phyloP scores from a whole-genome alignment of 2,113 vertebrate species.

The Holacanthus passer region DNA sequence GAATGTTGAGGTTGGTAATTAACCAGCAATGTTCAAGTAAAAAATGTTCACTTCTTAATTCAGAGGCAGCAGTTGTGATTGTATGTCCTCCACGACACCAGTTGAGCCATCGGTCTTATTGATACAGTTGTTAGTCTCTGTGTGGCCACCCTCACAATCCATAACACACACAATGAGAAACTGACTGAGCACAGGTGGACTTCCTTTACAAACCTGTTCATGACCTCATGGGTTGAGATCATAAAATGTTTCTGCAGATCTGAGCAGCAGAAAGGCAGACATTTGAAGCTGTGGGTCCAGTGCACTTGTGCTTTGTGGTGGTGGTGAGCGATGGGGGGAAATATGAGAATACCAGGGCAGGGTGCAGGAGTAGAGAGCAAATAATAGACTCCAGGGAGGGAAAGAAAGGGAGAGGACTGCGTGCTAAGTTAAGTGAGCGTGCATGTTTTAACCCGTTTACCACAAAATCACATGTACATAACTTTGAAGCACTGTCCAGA shows the following conservation, averaged over 20 bases:
- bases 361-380: slow-evolving; percentile 52
- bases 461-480: neutral
- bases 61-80: neutral
- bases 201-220: neutral
- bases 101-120: neutral
- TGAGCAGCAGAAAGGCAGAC: neutral
- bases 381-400: slow-evolving; percentile 55
- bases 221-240: neutral
- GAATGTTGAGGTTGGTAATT: neutral
- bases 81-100: neutral
- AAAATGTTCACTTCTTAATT: neutral
- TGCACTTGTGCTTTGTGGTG: slow-evolving; percentile 47
- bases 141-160: neutral
- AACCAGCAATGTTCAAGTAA: neutral
- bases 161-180: neutral
- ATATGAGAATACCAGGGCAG: slow-evolving; percentile 53
- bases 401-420: slow-evolving; percentile 28
- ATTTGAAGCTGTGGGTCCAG: neutral
- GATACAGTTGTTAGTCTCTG: slow-evolving; percentile 17
- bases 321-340: slow-evolving; percentile 44
- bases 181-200: neutral
- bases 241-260: neutral
- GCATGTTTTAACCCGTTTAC: slow-evolving; percentile 49
- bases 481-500: slow-evolving; percentile 18
- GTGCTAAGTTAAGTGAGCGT: slow-evolving; percentile 13